Conservation (phyloP, 2,113 vertebrate species). For the Daphoenositta chrysoptera region DNA sequence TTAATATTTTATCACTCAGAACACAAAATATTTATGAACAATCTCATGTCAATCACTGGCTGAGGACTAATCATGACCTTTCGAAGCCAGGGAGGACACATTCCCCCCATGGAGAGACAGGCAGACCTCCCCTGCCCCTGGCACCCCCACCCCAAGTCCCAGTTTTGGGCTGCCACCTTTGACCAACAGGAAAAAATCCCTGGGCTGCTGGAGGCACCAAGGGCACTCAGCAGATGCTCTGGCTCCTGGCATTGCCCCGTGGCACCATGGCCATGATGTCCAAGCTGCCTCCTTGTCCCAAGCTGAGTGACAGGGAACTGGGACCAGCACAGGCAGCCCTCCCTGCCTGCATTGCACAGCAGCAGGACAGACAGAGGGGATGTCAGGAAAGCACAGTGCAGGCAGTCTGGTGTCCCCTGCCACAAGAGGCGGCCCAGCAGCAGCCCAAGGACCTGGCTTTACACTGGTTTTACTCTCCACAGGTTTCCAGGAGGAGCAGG, state of each 20-base stretch:
- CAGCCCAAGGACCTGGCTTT: background rate
- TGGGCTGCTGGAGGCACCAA: background rate
- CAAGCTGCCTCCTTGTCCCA: background rate
- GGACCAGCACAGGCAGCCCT: background rate
- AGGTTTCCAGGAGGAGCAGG: background rate
- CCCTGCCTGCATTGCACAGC: background rate
- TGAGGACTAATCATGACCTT: slow-evolving; percentile 53
- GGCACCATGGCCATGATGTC: background rate
- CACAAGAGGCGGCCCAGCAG: background rate
- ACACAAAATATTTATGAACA: slow-evolving; percentile 68
- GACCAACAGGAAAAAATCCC: background rate
- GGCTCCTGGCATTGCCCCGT: rapidly evolving
- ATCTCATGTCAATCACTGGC: slow-evolving; percentile 51
- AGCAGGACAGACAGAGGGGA: background rate
- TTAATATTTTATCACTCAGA: slow-evolving; percentile 70
- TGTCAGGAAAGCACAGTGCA: background rate
- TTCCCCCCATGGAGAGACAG: background rate
- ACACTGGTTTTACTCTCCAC: background rate
- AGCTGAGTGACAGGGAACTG: background rate
- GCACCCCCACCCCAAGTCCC: background rate
- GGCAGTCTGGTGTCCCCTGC: background rate
- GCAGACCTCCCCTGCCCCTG: background rate
- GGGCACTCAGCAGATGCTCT: background rate
- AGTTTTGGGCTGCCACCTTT: rapidly evolving
- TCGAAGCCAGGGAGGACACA: background rate